Percentiles rank a stretch among this genome's conserved stretches.
These are phyloP conservation scores for Pituophis catenifer DNA, from an alignment of 2,113 vertebrate species.

Conservation along the genomic window DNA sequence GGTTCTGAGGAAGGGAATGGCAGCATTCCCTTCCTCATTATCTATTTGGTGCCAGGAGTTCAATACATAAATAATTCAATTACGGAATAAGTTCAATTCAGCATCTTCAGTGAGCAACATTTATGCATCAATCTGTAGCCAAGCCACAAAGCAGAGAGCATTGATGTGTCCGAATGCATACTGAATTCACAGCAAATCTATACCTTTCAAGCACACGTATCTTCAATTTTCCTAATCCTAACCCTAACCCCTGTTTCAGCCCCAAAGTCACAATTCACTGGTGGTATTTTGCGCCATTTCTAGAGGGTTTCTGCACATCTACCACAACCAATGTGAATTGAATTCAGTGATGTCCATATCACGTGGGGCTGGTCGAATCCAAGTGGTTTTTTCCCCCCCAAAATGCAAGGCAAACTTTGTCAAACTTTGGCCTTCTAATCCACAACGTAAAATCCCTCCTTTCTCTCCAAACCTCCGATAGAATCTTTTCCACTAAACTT, in stretches of 20 bases:
- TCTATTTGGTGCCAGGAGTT: constrained; percentile 42
- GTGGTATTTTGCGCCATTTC: background rate
- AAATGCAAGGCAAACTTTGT: background rate
- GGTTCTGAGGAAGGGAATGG: constrained; percentile 41
- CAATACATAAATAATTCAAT: constrained; percentile 20
- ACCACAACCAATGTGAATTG: background rate
- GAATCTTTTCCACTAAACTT: constrained; percentile 63
- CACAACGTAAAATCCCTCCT: constrained; percentile 44
- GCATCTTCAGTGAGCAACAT: constrained; percentile 10
- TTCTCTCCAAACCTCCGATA: constrained; percentile 45
- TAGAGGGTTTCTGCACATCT: background rate
- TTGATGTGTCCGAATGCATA: background rate
- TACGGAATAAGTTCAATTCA: background rate
- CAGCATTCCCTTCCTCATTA: background rate
- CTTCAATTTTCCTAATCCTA: background rate
- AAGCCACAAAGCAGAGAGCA: background rate
- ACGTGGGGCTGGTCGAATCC: no score
- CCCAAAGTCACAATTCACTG: background rate
- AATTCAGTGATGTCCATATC: background rate
- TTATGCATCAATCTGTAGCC: rapidly evolving
- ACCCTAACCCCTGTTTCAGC: background rate
- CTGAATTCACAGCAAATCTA: rapidly evolving
- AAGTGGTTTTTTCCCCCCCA: rapidly evolving
- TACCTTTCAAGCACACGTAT: no score
- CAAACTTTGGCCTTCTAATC: constrained; percentile 13